Evolutionary conservation across 1,140 invertebrate species (phyloP).

Genomic region (Scylla paramamosain): DNA sequence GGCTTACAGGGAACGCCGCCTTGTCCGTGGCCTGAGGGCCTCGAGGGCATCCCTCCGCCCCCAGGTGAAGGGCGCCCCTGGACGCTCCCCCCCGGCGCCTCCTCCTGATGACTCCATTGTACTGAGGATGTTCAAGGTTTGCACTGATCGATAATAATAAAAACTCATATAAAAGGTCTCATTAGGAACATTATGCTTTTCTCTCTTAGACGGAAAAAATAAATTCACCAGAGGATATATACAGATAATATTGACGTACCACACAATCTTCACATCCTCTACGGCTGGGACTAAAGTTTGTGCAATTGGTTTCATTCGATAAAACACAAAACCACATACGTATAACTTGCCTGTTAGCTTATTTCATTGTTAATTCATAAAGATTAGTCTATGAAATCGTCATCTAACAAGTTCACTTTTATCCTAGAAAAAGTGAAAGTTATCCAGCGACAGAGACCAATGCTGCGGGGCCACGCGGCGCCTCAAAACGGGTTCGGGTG

Average conservation of each 20-base stretch:
- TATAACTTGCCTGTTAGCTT: constrained; percentile 61
- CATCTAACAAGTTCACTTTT: constrained; percentile 70
- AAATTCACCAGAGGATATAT: constrained; percentile 55
- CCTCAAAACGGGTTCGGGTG: not conserved
- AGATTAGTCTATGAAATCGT: constrained; percentile 49
- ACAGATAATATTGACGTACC: constrained; percentile 50
- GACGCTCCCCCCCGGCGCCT: not conserved
- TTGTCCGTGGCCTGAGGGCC: not conserved
- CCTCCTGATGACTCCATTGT: constrained; percentile 52
- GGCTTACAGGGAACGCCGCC: not conserved
- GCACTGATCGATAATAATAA: constrained; percentile 60
- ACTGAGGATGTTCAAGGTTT: constrained; percentile 65
- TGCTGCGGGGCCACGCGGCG: not conserved
- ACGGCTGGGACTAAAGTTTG: constrained; percentile 50
- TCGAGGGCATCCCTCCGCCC: not conserved
- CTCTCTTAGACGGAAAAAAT: constrained; percentile 43
- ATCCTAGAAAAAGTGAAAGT: constrained; percentile 68
- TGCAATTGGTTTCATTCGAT: constrained; percentile 48
- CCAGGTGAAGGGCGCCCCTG: not conserved
- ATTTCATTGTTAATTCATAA: constrained; percentile 56
- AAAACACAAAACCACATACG: constrained; percentile 56
- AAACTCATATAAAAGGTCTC: constrained; percentile 48
- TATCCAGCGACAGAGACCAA: constrained; percentile 33
- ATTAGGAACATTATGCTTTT: constrained; percentile 70
- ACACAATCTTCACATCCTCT: constrained; percentile 54